These are phyloP conservation scores for Leptinotarsa lineolata DNA, from an alignment of 1,140 invertebrate genomes.

Conservation along the genomic window DNA sequence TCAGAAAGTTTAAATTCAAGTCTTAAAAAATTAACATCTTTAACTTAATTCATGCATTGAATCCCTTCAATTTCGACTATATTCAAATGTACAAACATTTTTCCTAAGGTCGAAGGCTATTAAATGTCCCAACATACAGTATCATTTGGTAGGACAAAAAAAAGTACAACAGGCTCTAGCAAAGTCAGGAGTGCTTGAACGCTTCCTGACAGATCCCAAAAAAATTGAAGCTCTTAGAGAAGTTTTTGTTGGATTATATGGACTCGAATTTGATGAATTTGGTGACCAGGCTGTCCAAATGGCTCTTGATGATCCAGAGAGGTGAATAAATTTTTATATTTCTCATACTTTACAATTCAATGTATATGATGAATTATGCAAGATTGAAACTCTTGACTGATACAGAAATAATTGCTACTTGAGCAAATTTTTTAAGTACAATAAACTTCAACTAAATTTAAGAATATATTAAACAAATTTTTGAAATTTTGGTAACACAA, in stretches of 20 bases:
- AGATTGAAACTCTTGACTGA: too few relatives aligned
- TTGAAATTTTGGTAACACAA: too few relatives aligned
- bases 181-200: slow-evolving; percentile 70
- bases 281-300: slow-evolving; percentile 80
- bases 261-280: slow-evolving; percentile 80
- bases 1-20: too few relatives aligned
- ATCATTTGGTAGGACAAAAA: slow-evolving; percentile 83
- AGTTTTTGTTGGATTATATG: slow-evolving; percentile 90
- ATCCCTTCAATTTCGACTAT: background rate
- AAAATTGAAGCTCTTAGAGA: slow-evolving; percentile 65
- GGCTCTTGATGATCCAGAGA: slow-evolving; percentile 79
- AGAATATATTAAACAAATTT: too few relatives aligned
- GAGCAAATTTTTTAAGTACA: too few relatives aligned
- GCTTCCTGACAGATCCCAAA: slow-evolving; percentile 68
- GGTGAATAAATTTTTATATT: slow-evolving; percentile 46
- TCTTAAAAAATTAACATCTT: too few relatives aligned
- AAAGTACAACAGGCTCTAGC: slow-evolving; percentile 90
- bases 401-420: too few relatives aligned
- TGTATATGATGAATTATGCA: too few relatives aligned
- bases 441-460: too few relatives aligned
- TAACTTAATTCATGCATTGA: background rate
- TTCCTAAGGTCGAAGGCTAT: slow-evolving; percentile 68
- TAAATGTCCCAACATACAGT: slow-evolving; percentile 94
- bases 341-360: too few relatives aligned
- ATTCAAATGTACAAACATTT: too few relatives aligned